phyloP scores from a whole-genome alignment of 1,140 invertebrate genomes.

The Ceratina japonica region DNA sequence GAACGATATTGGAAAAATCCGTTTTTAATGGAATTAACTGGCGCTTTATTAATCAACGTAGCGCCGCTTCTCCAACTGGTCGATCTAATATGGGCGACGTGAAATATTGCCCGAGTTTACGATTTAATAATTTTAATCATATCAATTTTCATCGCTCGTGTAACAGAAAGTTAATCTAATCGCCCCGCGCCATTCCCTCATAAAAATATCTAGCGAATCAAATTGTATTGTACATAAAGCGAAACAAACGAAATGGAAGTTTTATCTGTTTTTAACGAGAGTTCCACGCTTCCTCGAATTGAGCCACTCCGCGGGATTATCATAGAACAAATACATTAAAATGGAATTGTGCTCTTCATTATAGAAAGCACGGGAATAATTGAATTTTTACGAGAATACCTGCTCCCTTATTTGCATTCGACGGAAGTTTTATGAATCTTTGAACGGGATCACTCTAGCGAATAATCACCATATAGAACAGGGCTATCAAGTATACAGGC shows the following conservation, averaged over 20 bases:
- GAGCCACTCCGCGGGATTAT: too few relatives aligned
- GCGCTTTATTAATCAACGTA: slow-evolving; percentile 11
- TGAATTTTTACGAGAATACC: too few relatives aligned
- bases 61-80: neutral
- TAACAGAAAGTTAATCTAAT: neutral
- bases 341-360: too few relatives aligned
- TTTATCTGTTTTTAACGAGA: too few relatives aligned
- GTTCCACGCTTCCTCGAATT: too few relatives aligned
- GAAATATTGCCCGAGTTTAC: neutral
- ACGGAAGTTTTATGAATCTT: neutral
- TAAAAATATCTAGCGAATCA: too few relatives aligned
- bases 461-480: neutral
- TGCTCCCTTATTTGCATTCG: too few relatives aligned
- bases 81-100: neutral
- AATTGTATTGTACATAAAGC: too few relatives aligned
- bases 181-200: too few relatives aligned
- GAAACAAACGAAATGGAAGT: too few relatives aligned
- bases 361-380: too few relatives aligned
- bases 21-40: slow-evolving; percentile 33
- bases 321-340: too few relatives aligned
- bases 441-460: neutral
- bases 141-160: neutral
- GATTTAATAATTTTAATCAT: slow-evolving; percentile 36
- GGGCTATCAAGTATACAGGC: neutral
- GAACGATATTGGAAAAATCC: neutral